These are phyloP conservation scores for Danio kyathit DNA, from an alignment of 2,797 vertebrate species.

Conservation along the genomic window DNA sequence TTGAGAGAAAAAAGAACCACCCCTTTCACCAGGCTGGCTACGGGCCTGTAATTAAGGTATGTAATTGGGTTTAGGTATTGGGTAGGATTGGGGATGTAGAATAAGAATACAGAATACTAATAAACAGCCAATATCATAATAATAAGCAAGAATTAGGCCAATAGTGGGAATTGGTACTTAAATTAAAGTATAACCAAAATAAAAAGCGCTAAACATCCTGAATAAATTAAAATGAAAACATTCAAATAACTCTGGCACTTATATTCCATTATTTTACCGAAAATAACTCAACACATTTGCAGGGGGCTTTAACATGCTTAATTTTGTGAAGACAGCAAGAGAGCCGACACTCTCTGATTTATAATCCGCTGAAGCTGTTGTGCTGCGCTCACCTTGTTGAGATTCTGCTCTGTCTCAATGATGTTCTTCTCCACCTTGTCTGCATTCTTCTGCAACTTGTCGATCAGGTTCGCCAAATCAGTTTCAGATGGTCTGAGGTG, in stretches of 20 bases:
- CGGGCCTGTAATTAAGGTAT: no score
- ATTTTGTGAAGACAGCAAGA: background rate
- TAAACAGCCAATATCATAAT: no score
- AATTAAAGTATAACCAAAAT: no score
- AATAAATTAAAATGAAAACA: no score
- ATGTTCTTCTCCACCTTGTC: conserved; percentile 97
- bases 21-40: no score
- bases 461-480: conserved; percentile 86
- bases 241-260: background rate
- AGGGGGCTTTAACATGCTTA: background rate
- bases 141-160: no score
- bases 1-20: no score
- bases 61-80: no score
- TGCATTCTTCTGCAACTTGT: conserved; percentile 93
- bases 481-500: conserved; percentile 55
- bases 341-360: background rate
- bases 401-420: conserved; percentile 88
- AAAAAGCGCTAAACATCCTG: no score
- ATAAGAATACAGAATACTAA: no score
- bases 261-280: background rate
- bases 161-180: no score
- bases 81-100: no score
- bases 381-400: conserved; percentile 83
- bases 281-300: background rate
- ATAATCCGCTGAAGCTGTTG: background rate